phyloP scores from a whole-genome alignment of 92 coral and sea anemone genomes.

The Porites divaricata region DNA sequence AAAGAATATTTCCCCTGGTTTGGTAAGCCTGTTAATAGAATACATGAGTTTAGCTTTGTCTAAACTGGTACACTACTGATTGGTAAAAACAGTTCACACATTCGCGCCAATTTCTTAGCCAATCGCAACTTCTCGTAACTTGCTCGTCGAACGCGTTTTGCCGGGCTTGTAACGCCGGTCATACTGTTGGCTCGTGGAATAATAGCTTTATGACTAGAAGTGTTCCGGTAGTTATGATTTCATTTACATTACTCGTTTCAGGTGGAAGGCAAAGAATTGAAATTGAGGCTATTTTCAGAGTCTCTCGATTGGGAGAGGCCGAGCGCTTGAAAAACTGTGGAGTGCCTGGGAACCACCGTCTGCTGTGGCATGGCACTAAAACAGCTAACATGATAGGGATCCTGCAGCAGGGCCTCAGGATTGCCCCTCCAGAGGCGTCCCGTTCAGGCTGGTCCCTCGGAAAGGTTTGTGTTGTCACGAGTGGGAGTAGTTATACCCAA shows the following conservation, averaged over 20 bases:
- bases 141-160: too few species aligned
- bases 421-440: slow-evolving; percentile 87
- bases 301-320: slow-evolving; percentile 79
- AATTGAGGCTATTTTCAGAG: slow-evolving; percentile 67
- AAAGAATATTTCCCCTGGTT: too few species aligned
- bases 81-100: too few species aligned
- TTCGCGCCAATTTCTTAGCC: too few species aligned
- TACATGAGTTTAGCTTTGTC: too few species aligned
- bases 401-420: slow-evolving; percentile 81
- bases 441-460: slow-evolving; percentile 82
- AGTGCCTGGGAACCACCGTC: slow-evolving; percentile 77
- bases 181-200: too few species aligned
- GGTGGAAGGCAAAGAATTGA: background rate
- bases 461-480: slow-evolving; percentile 44
- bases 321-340: slow-evolving; percentile 71
- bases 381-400: slow-evolving; percentile 79
- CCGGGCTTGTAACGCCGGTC: too few species aligned
- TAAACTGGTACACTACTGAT: too few species aligned
- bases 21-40: too few species aligned
- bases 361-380: slow-evolving; percentile 89
- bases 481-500: background rate
- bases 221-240: background rate
- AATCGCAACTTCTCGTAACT: too few species aligned
- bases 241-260: background rate
- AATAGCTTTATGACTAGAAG: too few species aligned